Conservation (phyloP, 1,140 invertebrate species). For the Galendromus occidentalis region DNA sequence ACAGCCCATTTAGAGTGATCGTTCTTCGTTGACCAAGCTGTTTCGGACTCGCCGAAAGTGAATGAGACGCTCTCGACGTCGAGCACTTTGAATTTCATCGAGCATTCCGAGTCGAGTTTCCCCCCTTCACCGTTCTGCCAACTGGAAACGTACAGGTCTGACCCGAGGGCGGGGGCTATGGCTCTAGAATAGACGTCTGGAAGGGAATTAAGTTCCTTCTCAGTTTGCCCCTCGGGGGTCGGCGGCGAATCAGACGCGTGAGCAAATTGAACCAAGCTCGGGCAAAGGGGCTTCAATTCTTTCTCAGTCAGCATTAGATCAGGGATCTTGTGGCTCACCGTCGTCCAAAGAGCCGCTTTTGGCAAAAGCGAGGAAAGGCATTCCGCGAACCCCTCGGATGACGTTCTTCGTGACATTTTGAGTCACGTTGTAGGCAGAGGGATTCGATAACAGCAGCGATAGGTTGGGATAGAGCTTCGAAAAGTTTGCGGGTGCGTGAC, state of each 20-base stretch:
- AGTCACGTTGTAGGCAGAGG: too few relatives aligned
- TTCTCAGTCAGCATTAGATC: too few relatives aligned
- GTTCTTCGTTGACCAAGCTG: background rate
- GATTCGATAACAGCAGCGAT: too few relatives aligned
- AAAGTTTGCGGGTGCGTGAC: too few relatives aligned
- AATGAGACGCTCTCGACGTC: background rate
- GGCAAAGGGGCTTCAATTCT: too few relatives aligned
- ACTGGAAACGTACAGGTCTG: background rate
- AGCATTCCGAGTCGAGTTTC: background rate
- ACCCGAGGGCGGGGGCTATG: background rate
- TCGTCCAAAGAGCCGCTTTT: background rate
- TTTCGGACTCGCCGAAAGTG: background rate
- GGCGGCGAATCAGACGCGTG: too few relatives aligned
- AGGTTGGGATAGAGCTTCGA: too few relatives aligned
- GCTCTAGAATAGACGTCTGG: background rate
- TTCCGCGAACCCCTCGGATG: background rate
- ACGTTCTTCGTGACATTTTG: too few relatives aligned
- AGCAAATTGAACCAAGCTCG: too few relatives aligned
- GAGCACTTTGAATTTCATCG: background rate
- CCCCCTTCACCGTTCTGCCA: background rate
- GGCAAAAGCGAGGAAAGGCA: background rate
- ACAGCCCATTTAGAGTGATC: background rate
- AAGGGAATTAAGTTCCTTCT: too few relatives aligned
- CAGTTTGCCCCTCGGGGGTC: too few relatives aligned
- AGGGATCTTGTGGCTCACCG: too few relatives aligned